Percentiles rank a stretch among this genome's conserved stretches.
phyloP scores from a whole-genome alignment of 2,888 invertebrate genomes.

The Lysandra coridon region DNA sequence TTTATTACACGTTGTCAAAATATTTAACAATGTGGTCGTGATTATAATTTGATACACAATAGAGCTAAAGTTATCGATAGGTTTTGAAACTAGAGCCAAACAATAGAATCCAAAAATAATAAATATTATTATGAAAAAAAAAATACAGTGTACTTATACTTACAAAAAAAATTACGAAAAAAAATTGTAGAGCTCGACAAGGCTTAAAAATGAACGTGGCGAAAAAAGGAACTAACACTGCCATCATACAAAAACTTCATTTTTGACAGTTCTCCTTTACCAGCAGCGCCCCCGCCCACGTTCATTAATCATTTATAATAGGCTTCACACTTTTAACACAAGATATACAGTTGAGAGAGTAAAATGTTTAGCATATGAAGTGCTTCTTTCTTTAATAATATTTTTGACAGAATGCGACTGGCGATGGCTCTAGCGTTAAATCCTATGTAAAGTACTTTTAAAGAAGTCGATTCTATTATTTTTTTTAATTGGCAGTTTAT shows the following conservation, averaged over 20 bases:
- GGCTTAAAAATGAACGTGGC: too few relatives aligned
- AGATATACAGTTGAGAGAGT: background rate
- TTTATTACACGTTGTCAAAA: constrained; percentile 44
- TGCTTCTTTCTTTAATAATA: background rate
- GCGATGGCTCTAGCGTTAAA: background rate
- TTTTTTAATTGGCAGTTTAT: constrained; percentile 15
- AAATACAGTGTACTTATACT: background rate
- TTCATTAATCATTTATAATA: too few relatives aligned
- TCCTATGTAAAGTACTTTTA: background rate
- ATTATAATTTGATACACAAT: constrained; percentile 31
- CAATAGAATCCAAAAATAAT: background rate
- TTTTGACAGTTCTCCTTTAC: too few relatives aligned
- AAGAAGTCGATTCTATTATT: background rate
- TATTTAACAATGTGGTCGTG: constrained; percentile 40
- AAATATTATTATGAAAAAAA: background rate
- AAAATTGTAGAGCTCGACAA: too few relatives aligned
- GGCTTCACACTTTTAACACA: too few relatives aligned
- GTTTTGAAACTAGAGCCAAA: constrained; percentile 13
- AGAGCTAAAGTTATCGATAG: background rate
- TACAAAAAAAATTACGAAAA: background rate
- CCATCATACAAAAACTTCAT: too few relatives aligned
- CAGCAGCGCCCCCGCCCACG: too few relatives aligned
- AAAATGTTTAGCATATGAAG: background rate
- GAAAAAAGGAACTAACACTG: too few relatives aligned
- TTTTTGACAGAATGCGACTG: background rate